Percentiles rank a stretch among this genome's conserved stretches.
Conservation (phyloP, 2,113 vertebrate species). For the Ursus arctos region DNA sequence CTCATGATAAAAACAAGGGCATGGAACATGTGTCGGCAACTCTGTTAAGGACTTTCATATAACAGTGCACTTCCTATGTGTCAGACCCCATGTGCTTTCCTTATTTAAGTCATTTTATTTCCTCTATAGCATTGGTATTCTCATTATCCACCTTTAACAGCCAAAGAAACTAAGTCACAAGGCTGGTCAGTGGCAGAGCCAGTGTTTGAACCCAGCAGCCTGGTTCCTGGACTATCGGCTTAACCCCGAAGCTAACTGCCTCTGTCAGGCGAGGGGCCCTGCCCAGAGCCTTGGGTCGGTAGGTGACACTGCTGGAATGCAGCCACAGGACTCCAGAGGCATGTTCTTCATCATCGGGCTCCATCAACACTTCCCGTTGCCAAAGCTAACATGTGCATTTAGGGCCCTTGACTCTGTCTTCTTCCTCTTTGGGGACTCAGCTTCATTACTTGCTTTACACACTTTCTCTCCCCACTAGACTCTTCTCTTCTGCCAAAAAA, state of each 20-base stretch:
- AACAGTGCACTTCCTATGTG: neutral
- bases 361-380: neutral
- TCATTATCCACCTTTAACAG: neutral
- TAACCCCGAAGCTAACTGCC: neutral
- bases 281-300: neutral
- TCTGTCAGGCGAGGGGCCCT: neutral
- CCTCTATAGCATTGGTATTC: neutral
- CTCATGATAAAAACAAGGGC: neutral
- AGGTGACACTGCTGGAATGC: neutral
- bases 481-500: neutral
- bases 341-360: neutral
- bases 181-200: neutral
- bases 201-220: neutral
- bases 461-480: neutral
- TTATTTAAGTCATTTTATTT: neutral
- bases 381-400: neutral
- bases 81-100: neutral
- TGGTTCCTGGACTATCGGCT: neutral
- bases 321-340: neutral
- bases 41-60: neutral
- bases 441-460: neutral
- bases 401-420: neutral
- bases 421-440: neutral
- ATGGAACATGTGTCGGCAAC: neutral
- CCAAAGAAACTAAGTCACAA: neutral